Evolutionary conservation across 2,113 vertebrate genomes (phyloP).

Genomic region (Chrysochloris asiatica): DNA sequence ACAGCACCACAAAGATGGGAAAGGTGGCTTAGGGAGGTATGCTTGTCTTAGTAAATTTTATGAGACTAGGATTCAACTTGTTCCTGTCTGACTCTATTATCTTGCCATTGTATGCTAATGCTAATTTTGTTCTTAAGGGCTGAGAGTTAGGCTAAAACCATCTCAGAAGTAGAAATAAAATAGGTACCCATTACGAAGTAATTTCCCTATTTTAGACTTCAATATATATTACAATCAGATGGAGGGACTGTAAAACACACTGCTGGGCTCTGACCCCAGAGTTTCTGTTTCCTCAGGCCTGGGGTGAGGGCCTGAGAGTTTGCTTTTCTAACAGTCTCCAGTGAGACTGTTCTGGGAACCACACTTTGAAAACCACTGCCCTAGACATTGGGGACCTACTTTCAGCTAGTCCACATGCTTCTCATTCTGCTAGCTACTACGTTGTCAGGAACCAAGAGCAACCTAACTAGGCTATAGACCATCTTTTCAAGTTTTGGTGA

Average conservation of each 20-base stretch:
- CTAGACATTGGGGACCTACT: neutral
- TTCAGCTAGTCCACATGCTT: neutral
- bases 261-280: no score
- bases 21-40: constrained; percentile 10
- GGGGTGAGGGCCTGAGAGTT: no score
- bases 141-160: constrained; percentile 19
- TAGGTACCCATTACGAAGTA: constrained; percentile 22
- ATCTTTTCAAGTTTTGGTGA: constrained; percentile 46
- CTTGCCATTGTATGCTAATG: neutral
- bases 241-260: constrained; percentile 2
- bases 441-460: neutral
- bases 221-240: constrained; percentile 3
- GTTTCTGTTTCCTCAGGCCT: no score
- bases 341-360: neutral
- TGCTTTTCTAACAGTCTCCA: neutral
- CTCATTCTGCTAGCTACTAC: neutral
- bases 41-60: constrained; percentile 25
- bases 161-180: constrained; percentile 40
- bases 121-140: constrained; percentile 39
- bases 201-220: constrained; percentile 47
- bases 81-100: neutral
- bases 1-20: neutral
- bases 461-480: neutral
- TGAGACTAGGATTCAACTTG: constrained; percentile 26
- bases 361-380: neutral